Percentiles rank a stretch among this genome's conserved stretches.
These are phyloP conservation scores for Homarus americanus DNA, from an alignment of 1,140 invertebrate species.

Conservation along the genomic window DNA sequence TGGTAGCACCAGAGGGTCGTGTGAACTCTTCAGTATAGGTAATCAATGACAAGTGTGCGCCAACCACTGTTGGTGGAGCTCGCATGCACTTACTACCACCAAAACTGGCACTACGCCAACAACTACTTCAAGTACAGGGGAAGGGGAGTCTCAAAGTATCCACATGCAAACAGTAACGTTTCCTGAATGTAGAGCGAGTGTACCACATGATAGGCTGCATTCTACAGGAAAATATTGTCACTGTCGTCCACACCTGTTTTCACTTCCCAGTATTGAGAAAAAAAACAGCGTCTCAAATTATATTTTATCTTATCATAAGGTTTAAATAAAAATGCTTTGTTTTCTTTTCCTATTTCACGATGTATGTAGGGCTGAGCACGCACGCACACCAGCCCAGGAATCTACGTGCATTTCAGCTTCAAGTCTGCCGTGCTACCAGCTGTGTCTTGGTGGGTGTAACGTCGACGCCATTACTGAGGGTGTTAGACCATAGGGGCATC, in stretches of 20 bases:
- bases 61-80: conserved; percentile 9
- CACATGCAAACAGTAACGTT: too few species aligned
- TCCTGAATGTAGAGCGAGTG: too few species aligned
- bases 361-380: not conserved
- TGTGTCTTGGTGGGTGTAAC: not conserved
- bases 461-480: not conserved
- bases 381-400: not conserved
- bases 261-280: too few species aligned
- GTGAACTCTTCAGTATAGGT: conserved; percentile 33
- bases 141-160: too few species aligned
- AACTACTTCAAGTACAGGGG: not conserved
- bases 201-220: too few species aligned
- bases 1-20: not conserved
- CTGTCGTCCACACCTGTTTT: too few species aligned
- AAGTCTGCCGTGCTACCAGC: not conserved
- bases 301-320: too few species aligned
- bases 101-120: not conserved
- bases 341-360: too few species aligned
- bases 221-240: too few species aligned
- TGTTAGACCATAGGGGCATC: not conserved
- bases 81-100: not conserved
- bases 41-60: conserved; percentile 45
- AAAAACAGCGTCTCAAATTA: too few species aligned
- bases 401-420: not conserved
- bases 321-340: too few species aligned